Evolutionary conservation across 2,797 vertebrate genomes (phyloP).

Genomic region (Labeo calbasu): DNA sequence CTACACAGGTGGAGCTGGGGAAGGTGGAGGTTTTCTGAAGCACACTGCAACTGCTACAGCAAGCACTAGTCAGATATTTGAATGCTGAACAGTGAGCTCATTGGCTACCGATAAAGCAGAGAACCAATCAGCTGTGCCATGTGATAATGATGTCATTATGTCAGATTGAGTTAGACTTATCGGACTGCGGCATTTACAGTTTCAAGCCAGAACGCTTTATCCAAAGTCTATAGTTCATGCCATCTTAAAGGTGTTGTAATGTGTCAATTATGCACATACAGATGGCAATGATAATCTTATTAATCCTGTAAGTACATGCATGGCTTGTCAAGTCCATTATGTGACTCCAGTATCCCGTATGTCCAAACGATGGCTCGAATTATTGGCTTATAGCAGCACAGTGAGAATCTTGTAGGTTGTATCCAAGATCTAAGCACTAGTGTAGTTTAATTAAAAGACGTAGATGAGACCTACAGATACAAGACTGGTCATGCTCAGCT

Average conservation of each 20-base stretch:
- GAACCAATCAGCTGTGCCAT: too few species aligned
- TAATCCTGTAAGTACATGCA: conserved; percentile 31
- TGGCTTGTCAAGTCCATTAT: conserved; percentile 19
- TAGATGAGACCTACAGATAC: conserved; percentile 23
- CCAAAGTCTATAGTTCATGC: background rate
- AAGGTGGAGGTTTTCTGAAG: too few species aligned
- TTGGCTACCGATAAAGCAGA: too few species aligned
- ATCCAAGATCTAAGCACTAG: conserved; percentile 12
- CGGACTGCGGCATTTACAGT: too few species aligned
- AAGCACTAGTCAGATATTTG: too few species aligned
- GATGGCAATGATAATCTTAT: conserved; percentile 17
- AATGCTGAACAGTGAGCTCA: too few species aligned
- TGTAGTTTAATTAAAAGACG: conserved; percentile 43
- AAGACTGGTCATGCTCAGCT: conserved; percentile 37
- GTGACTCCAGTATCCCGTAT: background rate
- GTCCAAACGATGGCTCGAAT: conserved; percentile 1
- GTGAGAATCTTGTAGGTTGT: conserved; percentile 15
- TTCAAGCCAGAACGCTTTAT: too few species aligned
- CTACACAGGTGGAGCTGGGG: too few species aligned
- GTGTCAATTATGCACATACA: background rate
- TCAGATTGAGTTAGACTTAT: too few species aligned
- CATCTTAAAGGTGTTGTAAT: background rate
- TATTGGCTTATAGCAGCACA: conserved; percentile 3
- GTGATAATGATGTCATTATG: too few species aligned
- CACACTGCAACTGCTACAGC: too few species aligned